A percentile compares a stretch with the other conserved stretches of the same genome.
These are phyloP conservation scores for Spongilla lacustris DNA, from an alignment of 37 sponge, comb jelly and placozoan species.

Conservation along the genomic window DNA sequence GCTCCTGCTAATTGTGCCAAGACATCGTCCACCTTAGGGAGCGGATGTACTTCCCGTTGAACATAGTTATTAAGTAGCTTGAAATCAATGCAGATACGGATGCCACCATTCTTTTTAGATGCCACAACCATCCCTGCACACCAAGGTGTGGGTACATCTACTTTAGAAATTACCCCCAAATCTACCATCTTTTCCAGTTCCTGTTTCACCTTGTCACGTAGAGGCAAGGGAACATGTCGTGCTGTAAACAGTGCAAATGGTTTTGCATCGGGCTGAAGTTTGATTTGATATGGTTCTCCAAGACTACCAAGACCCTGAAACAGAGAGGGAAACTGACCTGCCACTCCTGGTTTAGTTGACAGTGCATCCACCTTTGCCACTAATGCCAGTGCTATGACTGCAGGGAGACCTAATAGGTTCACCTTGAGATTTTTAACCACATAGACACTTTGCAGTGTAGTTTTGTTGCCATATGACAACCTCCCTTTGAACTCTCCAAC, in stretches of 20 bases:
- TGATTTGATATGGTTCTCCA: constrained; percentile 25
- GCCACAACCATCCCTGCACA: constrained; percentile 68
- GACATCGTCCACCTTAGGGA: constrained; percentile 63
- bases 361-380: constrained; percentile 10
- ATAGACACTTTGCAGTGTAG: constrained; percentile 10
- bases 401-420: constrained; percentile 38
- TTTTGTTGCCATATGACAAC: constrained; percentile 2
- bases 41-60: constrained; percentile 50
- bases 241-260: constrained; percentile 44
- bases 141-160: constrained; percentile 52
- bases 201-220: constrained; percentile 23
- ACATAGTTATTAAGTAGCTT: constrained; percentile 50
- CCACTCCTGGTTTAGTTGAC: too few species aligned
- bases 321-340: constrained; percentile 15
- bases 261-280: constrained; percentile 26
- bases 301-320: constrained; percentile 43
- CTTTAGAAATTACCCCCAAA: constrained; percentile 52
- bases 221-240: constrained; percentile 41
- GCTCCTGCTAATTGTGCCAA: constrained; percentile 60
- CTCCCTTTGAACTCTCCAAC: constrained; percentile 15
- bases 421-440: constrained; percentile 19
- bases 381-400: constrained; percentile 22
- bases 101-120: constrained; percentile 31
- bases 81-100: constrained; percentile 58
- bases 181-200: constrained; percentile 32